Evolutionary conservation across 2,888 invertebrate species (phyloP).

Genomic region (Lithodes maja): DNA sequence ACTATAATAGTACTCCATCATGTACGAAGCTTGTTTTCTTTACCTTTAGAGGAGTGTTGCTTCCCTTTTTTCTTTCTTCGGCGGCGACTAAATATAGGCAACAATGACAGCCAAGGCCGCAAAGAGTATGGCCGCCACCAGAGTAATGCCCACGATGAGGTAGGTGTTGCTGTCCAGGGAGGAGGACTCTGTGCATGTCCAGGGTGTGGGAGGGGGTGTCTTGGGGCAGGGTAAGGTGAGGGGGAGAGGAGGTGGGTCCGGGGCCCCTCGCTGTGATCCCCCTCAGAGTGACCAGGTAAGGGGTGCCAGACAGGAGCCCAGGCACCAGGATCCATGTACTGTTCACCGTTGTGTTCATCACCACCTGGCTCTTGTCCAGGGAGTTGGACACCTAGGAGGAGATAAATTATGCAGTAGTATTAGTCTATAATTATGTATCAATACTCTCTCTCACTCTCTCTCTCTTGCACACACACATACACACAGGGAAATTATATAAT

Average conservation of each 20-base stretch:
- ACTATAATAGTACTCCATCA: too few relatives aligned
- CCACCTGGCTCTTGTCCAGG: constrained; percentile 33
- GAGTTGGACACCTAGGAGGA: constrained; percentile 41
- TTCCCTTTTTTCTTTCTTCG: constrained; percentile 59
- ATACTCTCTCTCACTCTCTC: background rate
- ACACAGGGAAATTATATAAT: background rate
- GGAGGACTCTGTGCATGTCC: constrained; percentile 56
- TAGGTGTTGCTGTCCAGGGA: constrained; percentile 63
- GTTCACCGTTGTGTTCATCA: constrained; percentile 60
- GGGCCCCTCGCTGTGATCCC: constrained; percentile 64
- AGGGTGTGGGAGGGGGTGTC: constrained; percentile 33
- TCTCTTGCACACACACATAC: background rate
- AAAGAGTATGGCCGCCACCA: constrained; percentile 72
- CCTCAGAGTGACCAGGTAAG: constrained; percentile 60
- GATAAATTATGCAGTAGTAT: background rate
- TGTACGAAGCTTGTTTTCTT: background rate
- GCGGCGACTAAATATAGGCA: constrained; percentile 61
- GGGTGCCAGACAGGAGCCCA: constrained; percentile 47
- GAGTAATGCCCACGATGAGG: constrained; percentile 69
- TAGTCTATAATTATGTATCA: too few relatives aligned
- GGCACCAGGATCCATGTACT: constrained; percentile 55
- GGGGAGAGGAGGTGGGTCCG: constrained; percentile 60
- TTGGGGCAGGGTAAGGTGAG: constrained; percentile 50
- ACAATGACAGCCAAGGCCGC: constrained; percentile 67
- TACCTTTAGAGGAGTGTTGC: constrained; percentile 66